Conservation (phyloP, 2,113 vertebrate genomes). For the Brachionichthys hirsutus region DNA sequence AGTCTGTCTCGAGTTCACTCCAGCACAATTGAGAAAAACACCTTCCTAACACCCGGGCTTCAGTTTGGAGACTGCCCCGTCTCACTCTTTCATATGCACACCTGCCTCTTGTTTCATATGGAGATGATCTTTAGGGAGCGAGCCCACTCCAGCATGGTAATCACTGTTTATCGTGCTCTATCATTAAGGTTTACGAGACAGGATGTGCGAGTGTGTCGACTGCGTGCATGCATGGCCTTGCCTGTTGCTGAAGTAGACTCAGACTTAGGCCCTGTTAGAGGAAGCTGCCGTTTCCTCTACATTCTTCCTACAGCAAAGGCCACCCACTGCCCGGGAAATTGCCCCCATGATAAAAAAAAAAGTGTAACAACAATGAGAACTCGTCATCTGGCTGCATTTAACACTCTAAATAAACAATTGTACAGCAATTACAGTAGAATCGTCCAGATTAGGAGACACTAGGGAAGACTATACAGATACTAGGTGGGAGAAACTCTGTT, state of each 20-base stretch:
- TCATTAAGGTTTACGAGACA: conserved; percentile 77
- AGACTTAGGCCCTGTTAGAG: conserved; percentile 52
- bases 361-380: conserved; percentile 63
- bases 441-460: conserved; percentile 45
- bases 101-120: conserved; percentile 49
- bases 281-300: conserved; percentile 62
- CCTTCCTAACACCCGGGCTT: conserved; percentile 12
- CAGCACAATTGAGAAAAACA: conserved; percentile 34
- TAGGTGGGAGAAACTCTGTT: conserved; percentile 2
- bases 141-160: conserved; percentile 49
- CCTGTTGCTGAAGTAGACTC: conserved; percentile 54
- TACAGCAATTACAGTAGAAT: conserved; percentile 68
- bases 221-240: conserved; percentile 62
- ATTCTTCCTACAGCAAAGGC: conserved; percentile 58
- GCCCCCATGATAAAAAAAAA: conserved; percentile 54
- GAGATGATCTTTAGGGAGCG: conserved; percentile 26
- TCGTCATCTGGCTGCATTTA: conserved; percentile 63
- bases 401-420: conserved; percentile 62
- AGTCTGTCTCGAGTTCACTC: conserved; percentile 43
- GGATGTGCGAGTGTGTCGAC: conserved; percentile 64
- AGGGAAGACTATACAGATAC: conserved; percentile 41
- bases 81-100: conserved; percentile 49
- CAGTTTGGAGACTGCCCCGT: neutral
- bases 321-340: conserved; percentile 67
- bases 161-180: conserved; percentile 68